These are phyloP conservation scores for Oxyruncus cristatus DNA, from an alignment of 2,113 vertebrate genomes.

Conservation along the genomic window DNA sequence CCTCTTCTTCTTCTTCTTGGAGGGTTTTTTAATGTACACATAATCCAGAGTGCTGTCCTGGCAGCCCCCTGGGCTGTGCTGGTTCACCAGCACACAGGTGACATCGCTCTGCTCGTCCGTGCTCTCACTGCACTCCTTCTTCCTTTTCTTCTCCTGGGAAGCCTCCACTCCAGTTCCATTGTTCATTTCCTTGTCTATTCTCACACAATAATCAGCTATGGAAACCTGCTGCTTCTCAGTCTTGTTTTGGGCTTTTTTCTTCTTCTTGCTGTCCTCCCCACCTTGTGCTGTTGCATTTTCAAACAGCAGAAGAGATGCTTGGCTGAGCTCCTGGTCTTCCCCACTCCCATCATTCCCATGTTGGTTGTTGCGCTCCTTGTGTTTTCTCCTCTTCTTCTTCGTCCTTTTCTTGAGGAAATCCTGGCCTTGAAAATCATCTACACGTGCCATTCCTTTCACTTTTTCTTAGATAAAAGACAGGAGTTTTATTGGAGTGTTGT, in stretches of 20 bases:
- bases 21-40: rapidly evolving
- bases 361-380: rapidly evolving
- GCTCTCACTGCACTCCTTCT: rapidly evolving
- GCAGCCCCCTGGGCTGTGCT: background rate
- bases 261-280: background rate
- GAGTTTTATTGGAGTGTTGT: background rate
- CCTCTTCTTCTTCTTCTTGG: background rate
- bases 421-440: background rate
- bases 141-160: slow-evolving; percentile 1
- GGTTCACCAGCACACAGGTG: background rate
- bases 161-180: background rate
- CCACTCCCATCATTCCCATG: background rate
- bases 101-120: background rate
- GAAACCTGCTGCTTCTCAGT: background rate
- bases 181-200: background rate
- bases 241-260: background rate
- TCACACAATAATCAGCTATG: background rate
- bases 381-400: slow-evolving; percentile 11
- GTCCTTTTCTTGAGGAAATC: slow-evolving; percentile 34
- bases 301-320: background rate
- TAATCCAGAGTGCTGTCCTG: background rate
- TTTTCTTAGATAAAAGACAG: background rate
- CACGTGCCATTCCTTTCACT: background rate
- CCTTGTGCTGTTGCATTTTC: background rate
- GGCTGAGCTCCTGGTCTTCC: background rate